A percentile compares a stretch with the other conserved stretches of the same genome.
Evolutionary conservation across 2,113 vertebrate species (phyloP).

Genomic region (Macroglossus sobrinus): DNA sequence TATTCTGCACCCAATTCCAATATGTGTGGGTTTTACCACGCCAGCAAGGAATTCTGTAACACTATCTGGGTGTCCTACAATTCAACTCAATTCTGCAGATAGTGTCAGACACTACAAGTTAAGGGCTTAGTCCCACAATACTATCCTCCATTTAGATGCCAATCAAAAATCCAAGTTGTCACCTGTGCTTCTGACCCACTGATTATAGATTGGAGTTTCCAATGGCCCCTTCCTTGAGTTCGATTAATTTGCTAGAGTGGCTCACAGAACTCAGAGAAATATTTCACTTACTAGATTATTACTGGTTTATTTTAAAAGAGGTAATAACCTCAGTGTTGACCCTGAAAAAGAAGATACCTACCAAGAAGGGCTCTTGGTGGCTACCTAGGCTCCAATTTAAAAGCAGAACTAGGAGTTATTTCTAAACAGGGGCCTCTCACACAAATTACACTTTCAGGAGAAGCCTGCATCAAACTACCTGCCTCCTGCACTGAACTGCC

Average conservation of each 20-base stretch:
- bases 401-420: neutral
- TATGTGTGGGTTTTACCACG: neutral
- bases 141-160: neutral
- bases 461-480: neutral
- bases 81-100: neutral
- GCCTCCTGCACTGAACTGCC: neutral
- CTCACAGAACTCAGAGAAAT: neutral
- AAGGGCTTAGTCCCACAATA: neutral
- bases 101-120: neutral
- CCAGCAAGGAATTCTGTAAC: neutral
- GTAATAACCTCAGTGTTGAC: neutral
- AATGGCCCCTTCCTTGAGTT: neutral
- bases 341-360: neutral
- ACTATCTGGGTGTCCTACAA: neutral
- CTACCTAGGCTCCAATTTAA: neutral
- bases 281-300: neutral
- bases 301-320: neutral
- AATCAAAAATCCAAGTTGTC: neutral
- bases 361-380: neutral
- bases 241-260: neutral
- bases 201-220: neutral
- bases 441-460: neutral
- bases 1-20: neutral
- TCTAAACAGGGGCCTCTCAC: neutral
- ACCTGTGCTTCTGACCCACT: neutral